Conservation (phyloP, 2,113 vertebrate species). For the Globicephala melas region DNA sequence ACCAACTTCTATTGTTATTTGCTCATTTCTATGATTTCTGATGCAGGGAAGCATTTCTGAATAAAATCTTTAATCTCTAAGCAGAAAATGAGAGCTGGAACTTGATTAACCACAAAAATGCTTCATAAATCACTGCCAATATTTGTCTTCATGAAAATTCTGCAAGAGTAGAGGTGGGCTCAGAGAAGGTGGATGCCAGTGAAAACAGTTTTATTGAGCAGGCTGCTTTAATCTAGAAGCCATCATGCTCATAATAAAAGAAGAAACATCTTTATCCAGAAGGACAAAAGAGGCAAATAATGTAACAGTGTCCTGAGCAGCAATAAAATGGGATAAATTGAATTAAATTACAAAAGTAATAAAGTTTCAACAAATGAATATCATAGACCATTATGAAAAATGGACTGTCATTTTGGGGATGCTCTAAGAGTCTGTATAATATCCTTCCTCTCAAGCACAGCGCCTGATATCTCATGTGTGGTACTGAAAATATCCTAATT, state of each 20-base stretch:
- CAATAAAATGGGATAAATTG: constrained; percentile 57
- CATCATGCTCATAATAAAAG: constrained; percentile 70
- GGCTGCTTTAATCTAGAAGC: constrained; percentile 72
- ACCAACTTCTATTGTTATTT: constrained; percentile 17
- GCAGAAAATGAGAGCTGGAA: constrained; percentile 9
- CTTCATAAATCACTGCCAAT: constrained; percentile 72
- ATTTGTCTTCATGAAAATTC: constrained; percentile 68
- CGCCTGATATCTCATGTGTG: not conserved
- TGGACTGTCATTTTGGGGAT: constrained; percentile 5
- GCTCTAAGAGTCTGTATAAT: constrained; percentile 4
- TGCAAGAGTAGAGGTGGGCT: constrained; percentile 12
- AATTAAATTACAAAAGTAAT: constrained; percentile 73
- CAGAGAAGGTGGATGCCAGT: constrained; percentile 48
- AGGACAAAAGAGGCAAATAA: constrained; percentile 35
- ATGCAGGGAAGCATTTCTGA: constrained; percentile 35
- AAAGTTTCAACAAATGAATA: constrained; percentile 65
- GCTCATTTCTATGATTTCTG: constrained; percentile 7
- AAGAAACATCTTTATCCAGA: constrained; percentile 68
- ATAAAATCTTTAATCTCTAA: constrained; percentile 62
- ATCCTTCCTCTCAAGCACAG: not conserved
- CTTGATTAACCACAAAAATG: constrained; percentile 67
- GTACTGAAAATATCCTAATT: not conserved
- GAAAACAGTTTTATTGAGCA: constrained; percentile 68
- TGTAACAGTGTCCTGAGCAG: constrained; percentile 23
- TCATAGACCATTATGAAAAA: constrained; percentile 68